Conservation (phyloP, 2,797 vertebrate genomes). For the Myotis daubentonii region DNA sequence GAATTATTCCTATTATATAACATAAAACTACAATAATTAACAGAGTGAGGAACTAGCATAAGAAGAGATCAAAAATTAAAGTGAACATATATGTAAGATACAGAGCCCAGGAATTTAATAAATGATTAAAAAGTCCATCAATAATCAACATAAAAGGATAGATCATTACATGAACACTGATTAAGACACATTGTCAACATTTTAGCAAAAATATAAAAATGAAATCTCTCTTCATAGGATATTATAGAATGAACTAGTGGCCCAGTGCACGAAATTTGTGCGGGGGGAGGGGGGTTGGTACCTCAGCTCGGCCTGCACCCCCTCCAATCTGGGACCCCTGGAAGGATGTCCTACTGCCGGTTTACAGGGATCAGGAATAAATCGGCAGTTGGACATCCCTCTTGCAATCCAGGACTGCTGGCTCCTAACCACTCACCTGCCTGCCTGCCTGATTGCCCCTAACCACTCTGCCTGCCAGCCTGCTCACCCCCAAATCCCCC, state of each 20-base stretch:
- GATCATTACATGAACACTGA: neutral
- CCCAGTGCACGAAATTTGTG: too few relatives aligned
- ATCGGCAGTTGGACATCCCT: too few relatives aligned
- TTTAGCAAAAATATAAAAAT: neutral
- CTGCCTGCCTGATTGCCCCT: too few relatives aligned
- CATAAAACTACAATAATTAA: neutral
- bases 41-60: neutral
- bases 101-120: neutral
- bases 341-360: too few relatives aligned
- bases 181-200: neutral
- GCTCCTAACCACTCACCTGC: too few relatives aligned
- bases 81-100: neutral
- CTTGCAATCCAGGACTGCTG: too few relatives aligned
- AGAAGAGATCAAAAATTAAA: neutral
- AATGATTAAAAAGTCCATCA: neutral
- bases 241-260: neutral
- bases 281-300: too few relatives aligned
- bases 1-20: neutral
- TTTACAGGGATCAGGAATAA: too few relatives aligned
- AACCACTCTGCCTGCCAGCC: too few relatives aligned
- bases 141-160: neutral
- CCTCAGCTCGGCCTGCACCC: too few relatives aligned
- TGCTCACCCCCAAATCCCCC: too few relatives aligned
- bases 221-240: neutral
- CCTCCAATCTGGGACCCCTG: too few relatives aligned